Percentiles rank a stretch among this genome's conserved stretches.
These are phyloP conservation scores for Abramis brama DNA, from an alignment of 2,113 vertebrate species.

Conservation along the genomic window DNA sequence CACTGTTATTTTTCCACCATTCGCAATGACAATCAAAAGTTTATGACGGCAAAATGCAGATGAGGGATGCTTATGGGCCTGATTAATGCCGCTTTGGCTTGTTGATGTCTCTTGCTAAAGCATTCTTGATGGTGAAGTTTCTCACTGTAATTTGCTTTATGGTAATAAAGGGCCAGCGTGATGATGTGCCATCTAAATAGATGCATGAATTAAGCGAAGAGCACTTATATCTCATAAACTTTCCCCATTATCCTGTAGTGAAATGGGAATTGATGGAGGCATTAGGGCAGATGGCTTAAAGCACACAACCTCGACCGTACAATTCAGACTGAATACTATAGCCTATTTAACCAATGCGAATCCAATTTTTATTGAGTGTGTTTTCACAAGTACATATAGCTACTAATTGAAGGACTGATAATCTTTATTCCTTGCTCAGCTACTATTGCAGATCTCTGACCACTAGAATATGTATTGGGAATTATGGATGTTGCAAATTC, in stretches of 20 bases:
- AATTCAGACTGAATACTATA: background rate
- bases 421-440: background rate
- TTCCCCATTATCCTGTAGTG: background rate
- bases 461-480: background rate
- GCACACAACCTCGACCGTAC: background rate
- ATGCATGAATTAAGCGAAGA: slow-evolving; percentile 9
- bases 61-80: slow-evolving; percentile 4
- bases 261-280: slow-evolving; percentile 9
- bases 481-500: background rate
- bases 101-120: slow-evolving; percentile 2
- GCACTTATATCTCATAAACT: slow-evolving; percentile 38
- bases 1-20: background rate
- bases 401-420: background rate
- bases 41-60: slow-evolving; percentile 15
- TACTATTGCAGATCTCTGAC: background rate
- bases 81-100: slow-evolving; percentile 37
- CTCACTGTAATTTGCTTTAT: slow-evolving; percentile 2
- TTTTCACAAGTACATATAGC: too few species aligned
- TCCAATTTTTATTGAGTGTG: background rate
- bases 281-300: background rate
- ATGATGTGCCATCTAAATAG: slow-evolving; percentile 24
- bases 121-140: slow-evolving; percentile 10
- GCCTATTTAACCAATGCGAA: background rate
- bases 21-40: background rate
- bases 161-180: slow-evolving; percentile 17